phyloP scores from a whole-genome alignment of 2,888 invertebrate genomes.

The Drosophila paramelanica region DNA sequence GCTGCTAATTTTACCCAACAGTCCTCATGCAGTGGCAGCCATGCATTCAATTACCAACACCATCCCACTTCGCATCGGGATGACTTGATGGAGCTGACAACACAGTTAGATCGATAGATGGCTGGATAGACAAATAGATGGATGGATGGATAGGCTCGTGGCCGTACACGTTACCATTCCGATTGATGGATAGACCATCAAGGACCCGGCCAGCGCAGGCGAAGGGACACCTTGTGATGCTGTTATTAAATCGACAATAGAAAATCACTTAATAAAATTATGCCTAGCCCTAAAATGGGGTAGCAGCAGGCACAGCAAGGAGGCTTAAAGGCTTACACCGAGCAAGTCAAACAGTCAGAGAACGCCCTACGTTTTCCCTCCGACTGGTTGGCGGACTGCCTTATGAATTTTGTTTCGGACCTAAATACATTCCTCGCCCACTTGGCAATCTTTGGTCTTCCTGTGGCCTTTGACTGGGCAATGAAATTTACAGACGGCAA shows the following conservation, averaged over 20 bases:
- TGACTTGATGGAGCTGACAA: conserved; percentile 11
- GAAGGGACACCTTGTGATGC: neutral
- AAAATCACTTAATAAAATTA: conserved; percentile 74
- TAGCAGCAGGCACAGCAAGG: neutral
- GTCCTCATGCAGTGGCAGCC: conserved; percentile 25
- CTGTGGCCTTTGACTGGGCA: neutral
- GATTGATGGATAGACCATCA: conserved; percentile 33
- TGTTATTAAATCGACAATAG: conserved; percentile 53
- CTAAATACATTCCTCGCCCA: conserved; percentile 4
- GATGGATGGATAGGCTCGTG: conserved; percentile 13
- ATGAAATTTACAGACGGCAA: conserved; percentile 42
- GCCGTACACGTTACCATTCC: neutral
- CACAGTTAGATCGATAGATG: conserved; percentile 9
- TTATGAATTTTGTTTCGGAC: conserved; percentile 21
- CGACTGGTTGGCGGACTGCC: conserved; percentile 9
- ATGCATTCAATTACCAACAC: conserved; percentile 72
- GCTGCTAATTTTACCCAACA: conserved; percentile 52
- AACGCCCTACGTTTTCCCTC: neutral
- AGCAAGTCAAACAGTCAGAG: too few species aligned
- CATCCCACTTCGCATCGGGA: conserved; percentile 3
- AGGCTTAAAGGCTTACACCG: conserved; percentile 34
- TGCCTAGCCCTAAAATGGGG: conserved; percentile 23
- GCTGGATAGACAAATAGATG: conserved; percentile 16
- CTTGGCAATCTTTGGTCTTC: neutral
- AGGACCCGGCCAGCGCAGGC: neutral